Evolutionary conservation across 2,888 invertebrate genomes (phyloP), one percentile per base, ranked within the genome.

Genomic region (Anarsia innoxiella): DNA sequence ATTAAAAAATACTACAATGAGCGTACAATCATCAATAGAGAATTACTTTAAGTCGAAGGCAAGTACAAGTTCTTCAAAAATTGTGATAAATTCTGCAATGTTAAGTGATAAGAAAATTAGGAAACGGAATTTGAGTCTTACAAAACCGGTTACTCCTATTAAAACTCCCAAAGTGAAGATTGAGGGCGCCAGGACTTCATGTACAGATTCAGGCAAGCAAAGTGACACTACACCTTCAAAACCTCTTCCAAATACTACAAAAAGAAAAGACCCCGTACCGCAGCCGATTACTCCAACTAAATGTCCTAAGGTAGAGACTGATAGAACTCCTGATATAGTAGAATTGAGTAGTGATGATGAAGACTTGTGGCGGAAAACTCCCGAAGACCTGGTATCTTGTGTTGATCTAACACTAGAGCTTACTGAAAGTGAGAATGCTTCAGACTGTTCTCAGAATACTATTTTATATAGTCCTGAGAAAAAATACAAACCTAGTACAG

Each of bases 341-440:
- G 53, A n/a, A 46, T 51, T 72, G 39, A 56, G 56, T 32, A 74
- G 71, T 46, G 73, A 68, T 35, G 63, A 68, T 40, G 72, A 72
- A 42, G 41, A 50, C 29, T 42, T 49, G 16, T 37, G 23, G 10
- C 31, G 23, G 12, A 37, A 26, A 4, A 25, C 31, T 1, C 31
- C 39, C 3, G 31, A 14, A 23, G 25, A 10, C 11, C 19, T 12
- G 1, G 32, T 16, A 12, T 15, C 26, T 11, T 26, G 33, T 11
- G 14, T 29, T 14, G 38, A 35, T 13, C 23, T 33, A 3, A 28
- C 38, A n/a, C 37, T 32, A 19, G 3, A 13, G 9, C 26, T 26
- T 2, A 26, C 23, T 5, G 25, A 39, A 11, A 23, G 29, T 15
- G 27, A 30, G n/a, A 14, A 29, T 10, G 12, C 15, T 3, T 42